Percentiles rank a stretch among this genome's conserved stretches.
These are phyloP conservation scores for Drosophila lacteicornis DNA, from an alignment of 1,140 invertebrate genomes.

Conservation along the genomic window DNA sequence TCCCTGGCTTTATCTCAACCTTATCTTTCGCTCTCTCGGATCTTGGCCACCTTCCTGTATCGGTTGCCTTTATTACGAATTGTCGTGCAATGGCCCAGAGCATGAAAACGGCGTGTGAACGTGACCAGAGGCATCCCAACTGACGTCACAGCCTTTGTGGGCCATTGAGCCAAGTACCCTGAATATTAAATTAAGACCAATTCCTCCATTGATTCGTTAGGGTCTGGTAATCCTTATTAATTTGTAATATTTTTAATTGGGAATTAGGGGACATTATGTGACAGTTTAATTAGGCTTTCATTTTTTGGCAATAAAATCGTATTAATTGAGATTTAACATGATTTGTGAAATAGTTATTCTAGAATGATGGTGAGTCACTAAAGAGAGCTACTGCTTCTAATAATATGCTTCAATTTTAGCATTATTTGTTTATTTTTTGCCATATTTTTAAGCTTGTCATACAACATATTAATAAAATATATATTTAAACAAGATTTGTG, in stretches of 20 bases:
- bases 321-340: not conserved
- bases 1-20: constrained; percentile 31
- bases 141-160: constrained; percentile 63
- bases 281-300: not conserved
- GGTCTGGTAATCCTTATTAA: not conserved
- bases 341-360: constrained; percentile 6
- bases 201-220: not conserved
- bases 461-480: too few relatives aligned
- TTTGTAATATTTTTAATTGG: not conserved
- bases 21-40: constrained; percentile 14
- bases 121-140: constrained; percentile 61
- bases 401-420: not conserved
- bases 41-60: constrained; percentile 5
- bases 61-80: constrained; percentile 67
- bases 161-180: not conserved
- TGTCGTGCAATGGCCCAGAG: constrained; percentile 65
- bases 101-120: constrained; percentile 60
- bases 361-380: not conserved
- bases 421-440: not conserved
- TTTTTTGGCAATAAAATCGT: not conserved
- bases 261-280: not conserved
- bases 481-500: too few relatives aligned
- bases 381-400: not conserved
- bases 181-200: not conserved
- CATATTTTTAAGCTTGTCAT: too few relatives aligned